These are phyloP conservation scores for Drosophila atripex DNA, from an alignment of 2,888 invertebrate genomes.

Conservation along the genomic window DNA sequence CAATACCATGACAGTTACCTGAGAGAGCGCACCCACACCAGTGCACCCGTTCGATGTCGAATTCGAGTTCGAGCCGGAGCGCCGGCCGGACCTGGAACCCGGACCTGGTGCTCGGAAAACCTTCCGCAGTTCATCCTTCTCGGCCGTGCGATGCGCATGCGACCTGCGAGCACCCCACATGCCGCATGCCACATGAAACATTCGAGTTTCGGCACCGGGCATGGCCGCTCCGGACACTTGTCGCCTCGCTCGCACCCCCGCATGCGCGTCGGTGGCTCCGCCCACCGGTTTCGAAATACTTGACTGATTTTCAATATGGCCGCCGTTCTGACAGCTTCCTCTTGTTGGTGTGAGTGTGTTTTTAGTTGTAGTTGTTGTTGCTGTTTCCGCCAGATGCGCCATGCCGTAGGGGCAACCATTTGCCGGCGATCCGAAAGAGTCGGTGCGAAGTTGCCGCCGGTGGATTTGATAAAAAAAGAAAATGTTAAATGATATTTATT, in stretches of 20 bases:
- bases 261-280: slow-evolving; percentile 72
- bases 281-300: slow-evolving; percentile 82
- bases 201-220: slow-evolving; percentile 16
- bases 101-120: slow-evolving; percentile 28
- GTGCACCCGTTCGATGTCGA: slow-evolving; percentile 20
- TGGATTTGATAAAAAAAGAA: slow-evolving; percentile 2
- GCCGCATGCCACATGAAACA: slow-evolving; percentile 50
- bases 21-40: slow-evolving; percentile 48
- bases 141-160: slow-evolving; percentile 36
- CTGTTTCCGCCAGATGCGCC: slow-evolving; percentile 53
- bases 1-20: slow-evolving; percentile 47
- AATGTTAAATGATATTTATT: background rate
- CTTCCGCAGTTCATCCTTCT: slow-evolving; percentile 30
- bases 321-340: slow-evolving; percentile 53
- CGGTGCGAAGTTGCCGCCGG: slow-evolving; percentile 58
- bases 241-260: slow-evolving; percentile 59
- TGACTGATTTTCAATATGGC: slow-evolving; percentile 84
- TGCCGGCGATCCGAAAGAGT: slow-evolving; percentile 33
- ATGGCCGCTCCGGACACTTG: slow-evolving; percentile 50
- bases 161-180: slow-evolving; percentile 15
- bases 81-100: slow-evolving; percentile 18
- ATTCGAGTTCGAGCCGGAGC: slow-evolving; percentile 68
- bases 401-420: slow-evolving; percentile 54
- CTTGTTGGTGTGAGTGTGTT: slow-evolving; percentile 37
- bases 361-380: slow-evolving; percentile 39